phyloP scores from a whole-genome alignment of 2,888 invertebrate genomes.

The Phrixothrix hirtus region DNA sequence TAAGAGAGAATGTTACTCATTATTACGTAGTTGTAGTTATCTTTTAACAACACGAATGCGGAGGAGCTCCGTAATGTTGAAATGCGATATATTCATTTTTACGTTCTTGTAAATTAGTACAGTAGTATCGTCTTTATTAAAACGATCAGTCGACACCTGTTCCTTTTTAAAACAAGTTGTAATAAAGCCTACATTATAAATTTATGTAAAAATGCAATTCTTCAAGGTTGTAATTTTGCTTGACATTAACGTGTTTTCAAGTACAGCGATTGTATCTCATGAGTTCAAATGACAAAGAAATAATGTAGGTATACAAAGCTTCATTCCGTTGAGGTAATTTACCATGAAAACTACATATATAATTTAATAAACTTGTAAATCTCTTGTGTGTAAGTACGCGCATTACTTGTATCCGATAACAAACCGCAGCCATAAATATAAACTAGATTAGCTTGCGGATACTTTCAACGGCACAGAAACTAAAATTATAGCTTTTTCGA shows the following conservation, averaged over 20 bases:
- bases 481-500: slow-evolving; percentile 17
- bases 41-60: background rate
- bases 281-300: slow-evolving; percentile 9
- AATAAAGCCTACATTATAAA: slow-evolving; percentile 4
- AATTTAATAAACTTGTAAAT: slow-evolving; percentile 16
- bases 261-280: slow-evolving; percentile 2
- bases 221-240: slow-evolving; percentile 1
- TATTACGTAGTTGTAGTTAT: background rate
- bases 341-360: slow-evolving; percentile 6
- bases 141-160: slow-evolving; percentile 6
- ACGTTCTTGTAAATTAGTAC: slow-evolving; percentile 2
- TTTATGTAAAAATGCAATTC: slow-evolving; percentile 8
- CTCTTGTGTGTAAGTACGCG: slow-evolving; percentile 6
- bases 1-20: background rate
- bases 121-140: background rate
- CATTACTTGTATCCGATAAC: slow-evolving; percentile 9
- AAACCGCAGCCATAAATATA: slow-evolving; percentile 7
- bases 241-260: slow-evolving; percentile 4
- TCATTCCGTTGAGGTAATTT: slow-evolving; percentile 7
- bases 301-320: slow-evolving; percentile 5
- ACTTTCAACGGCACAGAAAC: slow-evolving; percentile 19
- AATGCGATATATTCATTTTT: background rate
- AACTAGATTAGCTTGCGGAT: slow-evolving; percentile 16
- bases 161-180: background rate
- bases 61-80: background rate